Conservation (phyloP, 2,797 vertebrate genomes). For the Chelidonichthys spinosus region DNA sequence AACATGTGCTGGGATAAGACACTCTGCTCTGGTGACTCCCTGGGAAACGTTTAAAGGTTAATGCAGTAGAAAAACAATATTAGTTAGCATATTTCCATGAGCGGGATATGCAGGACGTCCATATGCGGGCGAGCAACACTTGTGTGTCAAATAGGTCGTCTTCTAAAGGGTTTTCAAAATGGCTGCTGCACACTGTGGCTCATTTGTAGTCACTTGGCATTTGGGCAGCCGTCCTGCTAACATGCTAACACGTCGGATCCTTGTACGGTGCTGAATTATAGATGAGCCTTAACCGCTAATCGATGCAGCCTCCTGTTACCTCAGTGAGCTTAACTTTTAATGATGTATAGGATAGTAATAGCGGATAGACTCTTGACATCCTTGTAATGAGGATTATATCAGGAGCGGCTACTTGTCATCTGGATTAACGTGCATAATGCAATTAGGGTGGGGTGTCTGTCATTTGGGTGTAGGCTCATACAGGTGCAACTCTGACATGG, state of each 20-base stretch:
- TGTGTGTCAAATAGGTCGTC: neutral
- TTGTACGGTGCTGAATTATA: conserved; percentile 65
- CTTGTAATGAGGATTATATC: no score
- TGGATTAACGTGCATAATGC: neutral
- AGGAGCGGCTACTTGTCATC: neutral
- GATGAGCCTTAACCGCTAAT: conserved; percentile 65
- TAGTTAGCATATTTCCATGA: conserved; percentile 60
- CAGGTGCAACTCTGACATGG: neutral
- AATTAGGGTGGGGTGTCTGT: neutral
- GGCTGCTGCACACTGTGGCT: conserved; percentile 26
- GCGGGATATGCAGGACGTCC: conserved; percentile 38
- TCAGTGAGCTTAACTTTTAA: conserved; percentile 8
- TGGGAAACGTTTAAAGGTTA: conserved; percentile 66
- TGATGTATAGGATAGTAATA: no score
- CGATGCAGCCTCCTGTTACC: conserved; percentile 44
- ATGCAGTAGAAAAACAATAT: conserved; percentile 51
- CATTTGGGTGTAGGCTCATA: neutral
- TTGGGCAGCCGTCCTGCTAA: conserved; percentile 13
- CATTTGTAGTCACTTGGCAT: conserved; percentile 37
- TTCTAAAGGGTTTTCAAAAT: conserved; percentile 29
- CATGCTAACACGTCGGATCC: conserved; percentile 59
- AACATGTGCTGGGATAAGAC: conserved; percentile 75
- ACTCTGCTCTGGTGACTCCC: conserved; percentile 58
- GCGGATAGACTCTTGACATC: no score
- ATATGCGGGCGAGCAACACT: conserved; percentile 12